These are phyloP conservation scores for Hippopotamyrus pictus DNA, from an alignment of 2,797 vertebrate species.

Conservation along the genomic window DNA sequence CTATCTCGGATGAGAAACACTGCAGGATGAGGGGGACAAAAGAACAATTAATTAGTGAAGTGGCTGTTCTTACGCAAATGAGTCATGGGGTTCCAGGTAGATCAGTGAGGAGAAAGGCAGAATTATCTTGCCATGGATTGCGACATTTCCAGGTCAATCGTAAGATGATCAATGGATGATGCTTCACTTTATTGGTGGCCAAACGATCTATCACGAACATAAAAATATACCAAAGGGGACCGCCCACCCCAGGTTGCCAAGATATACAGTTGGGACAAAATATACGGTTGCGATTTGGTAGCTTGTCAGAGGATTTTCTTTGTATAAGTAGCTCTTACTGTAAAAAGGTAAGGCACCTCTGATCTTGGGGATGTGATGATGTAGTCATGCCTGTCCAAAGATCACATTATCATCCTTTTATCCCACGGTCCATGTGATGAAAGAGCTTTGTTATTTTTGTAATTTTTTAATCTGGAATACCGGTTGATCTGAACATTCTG, in stretches of 20 bases:
- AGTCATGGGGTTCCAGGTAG: neutral
- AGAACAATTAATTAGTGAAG: neutral
- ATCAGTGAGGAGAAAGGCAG: neutral
- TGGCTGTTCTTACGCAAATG: neutral
- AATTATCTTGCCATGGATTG: neutral
- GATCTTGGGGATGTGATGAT: neutral
- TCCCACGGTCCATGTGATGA: neutral
- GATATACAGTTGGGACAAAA: neutral
- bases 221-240: neutral
- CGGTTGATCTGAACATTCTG: neutral
- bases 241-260: neutral
- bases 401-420: neutral
- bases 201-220: neutral
- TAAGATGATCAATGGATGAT: neutral
- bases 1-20: neutral
- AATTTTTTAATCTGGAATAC: neutral
- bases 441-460: neutral
- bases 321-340: neutral
- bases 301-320: neutral
- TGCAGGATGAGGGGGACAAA: neutral
- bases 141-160: neutral
- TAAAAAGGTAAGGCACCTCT: neutral
- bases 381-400: neutral
- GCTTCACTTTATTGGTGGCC: neutral
- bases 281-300: neutral